Percentiles rank a stretch among this genome's conserved stretches.
Evolutionary conservation across 2,888 invertebrate genomes (phyloP).

Genomic region (Stenolophus ochropezus): DNA sequence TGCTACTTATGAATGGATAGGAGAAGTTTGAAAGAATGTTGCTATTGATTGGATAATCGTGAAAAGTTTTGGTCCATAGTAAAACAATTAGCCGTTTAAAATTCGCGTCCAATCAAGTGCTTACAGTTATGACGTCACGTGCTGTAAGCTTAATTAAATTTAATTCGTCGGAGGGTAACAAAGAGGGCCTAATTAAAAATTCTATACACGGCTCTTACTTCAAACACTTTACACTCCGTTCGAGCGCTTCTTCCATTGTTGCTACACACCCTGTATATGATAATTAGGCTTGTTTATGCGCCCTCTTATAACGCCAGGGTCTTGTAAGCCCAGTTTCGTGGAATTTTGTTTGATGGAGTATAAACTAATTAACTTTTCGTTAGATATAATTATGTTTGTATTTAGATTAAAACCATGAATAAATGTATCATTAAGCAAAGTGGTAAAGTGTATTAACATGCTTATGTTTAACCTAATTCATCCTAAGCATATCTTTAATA

Average conservation of each 20-base stretch:
- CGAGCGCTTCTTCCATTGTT: neutral
- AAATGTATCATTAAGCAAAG: constrained; percentile 6
- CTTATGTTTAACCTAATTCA: neutral
- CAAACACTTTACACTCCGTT: constrained; percentile 36
- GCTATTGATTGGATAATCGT: neutral
- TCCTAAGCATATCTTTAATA: neutral
- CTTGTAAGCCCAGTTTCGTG: neutral
- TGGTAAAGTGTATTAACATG: neutral
- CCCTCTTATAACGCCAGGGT: neutral
- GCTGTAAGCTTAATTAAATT: constrained; percentile 43
- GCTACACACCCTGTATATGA: constrained; percentile 25
- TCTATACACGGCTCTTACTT: constrained; percentile 32
- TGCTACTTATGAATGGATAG: too few relatives aligned
- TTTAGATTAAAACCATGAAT: constrained; percentile 31
- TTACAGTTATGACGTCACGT: constrained; percentile 37
- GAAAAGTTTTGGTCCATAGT: neutral
- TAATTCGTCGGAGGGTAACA: constrained; percentile 40
- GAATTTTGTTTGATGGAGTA: constrained; percentile 15
- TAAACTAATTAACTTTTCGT: constrained; percentile 38
- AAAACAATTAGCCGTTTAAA: constrained; percentile 33
- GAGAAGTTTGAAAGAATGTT: too few relatives aligned
- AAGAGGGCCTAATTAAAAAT: constrained; percentile 46
- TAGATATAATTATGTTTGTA: constrained; percentile 21
- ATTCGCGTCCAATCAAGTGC: constrained; percentile 45
- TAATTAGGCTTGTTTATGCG: constrained; percentile 30